phyloP scores from a whole-genome alignment of 2,113 vertebrate genomes.

The Clarias gariepinus region DNA sequence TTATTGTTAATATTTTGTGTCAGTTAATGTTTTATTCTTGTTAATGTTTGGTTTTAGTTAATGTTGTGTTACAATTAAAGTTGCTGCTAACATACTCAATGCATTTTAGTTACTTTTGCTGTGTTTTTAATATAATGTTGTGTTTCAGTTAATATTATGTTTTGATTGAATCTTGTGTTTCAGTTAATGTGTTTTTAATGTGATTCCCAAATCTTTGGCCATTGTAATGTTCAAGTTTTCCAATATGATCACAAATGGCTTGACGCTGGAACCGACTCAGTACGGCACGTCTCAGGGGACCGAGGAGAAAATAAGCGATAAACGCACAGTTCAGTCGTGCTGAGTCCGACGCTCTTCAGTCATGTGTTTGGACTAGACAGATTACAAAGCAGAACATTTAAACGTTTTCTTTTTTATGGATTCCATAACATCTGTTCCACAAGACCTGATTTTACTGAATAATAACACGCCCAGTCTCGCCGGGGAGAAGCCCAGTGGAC shows the following conservation, averaged over 20 bases:
- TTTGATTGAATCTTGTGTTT: no score
- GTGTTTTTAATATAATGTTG: no score
- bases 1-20: no score
- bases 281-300: background rate
- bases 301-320: background rate
- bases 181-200: background rate
- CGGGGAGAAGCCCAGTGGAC: conserved; percentile 33
- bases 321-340: conserved; percentile 26
- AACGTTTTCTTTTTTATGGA: conserved; percentile 44
- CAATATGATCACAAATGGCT: background rate
- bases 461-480: conserved; percentile 50
- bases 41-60: no score
- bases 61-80: no score
- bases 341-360: conserved; percentile 1
- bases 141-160: no score
- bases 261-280: background rate
- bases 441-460: conserved; percentile 47
- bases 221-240: background rate
- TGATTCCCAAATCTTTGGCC: background rate
- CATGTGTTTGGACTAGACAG: conserved; percentile 54
- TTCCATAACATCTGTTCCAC: conserved; percentile 53
- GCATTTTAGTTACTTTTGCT: no score
- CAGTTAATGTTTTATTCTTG: no score
- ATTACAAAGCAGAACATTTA: conserved; percentile 50
- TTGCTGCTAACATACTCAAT: no score